Percentiles rank a stretch among this genome's conserved stretches.
Evolutionary conservation across 2,888 invertebrate genomes (phyloP).

Genomic region (Enchytraeus crypticus): DNA sequence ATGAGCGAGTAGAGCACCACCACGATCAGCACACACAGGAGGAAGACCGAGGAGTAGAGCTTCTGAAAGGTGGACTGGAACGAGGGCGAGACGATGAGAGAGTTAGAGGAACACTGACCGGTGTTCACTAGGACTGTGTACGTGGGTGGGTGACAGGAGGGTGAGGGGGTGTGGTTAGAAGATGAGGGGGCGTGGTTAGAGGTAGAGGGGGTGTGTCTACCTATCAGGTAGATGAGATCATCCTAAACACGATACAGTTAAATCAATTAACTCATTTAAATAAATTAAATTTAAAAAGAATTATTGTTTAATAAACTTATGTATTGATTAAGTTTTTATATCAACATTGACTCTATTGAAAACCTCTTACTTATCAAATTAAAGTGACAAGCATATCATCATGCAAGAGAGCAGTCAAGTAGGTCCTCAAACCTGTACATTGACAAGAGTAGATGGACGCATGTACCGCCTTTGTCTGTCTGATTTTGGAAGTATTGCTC

Average conservation of each 20-base stretch:
- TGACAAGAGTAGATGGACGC: no score
- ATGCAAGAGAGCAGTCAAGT: no score
- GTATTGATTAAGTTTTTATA: background rate
- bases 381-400: no score
- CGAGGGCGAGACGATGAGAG: slow-evolving; percentile 26
- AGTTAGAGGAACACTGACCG: slow-evolving; percentile 32
- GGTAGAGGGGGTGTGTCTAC: background rate
- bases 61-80: slow-evolving; percentile 38
- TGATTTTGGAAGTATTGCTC: no score
- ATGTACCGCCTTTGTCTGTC: no score
- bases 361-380: no score
- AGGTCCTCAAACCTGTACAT: no score
- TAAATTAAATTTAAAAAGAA: background rate
- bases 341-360: background rate
- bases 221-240: background rate
- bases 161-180: no score
- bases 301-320: background rate
- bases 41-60: slow-evolving; percentile 38
- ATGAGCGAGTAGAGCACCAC: slow-evolving; percentile 42
- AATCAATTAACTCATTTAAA: background rate
- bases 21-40: slow-evolving; percentile 41
- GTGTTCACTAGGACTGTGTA: slow-evolving; percentile 7
- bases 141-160: background rate
- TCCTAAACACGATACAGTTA: background rate
- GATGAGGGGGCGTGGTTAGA: background rate